Base-by-base conservation (phyloP, 2,888 invertebrate species). In the Dolichopus griseipennis region DNA sequence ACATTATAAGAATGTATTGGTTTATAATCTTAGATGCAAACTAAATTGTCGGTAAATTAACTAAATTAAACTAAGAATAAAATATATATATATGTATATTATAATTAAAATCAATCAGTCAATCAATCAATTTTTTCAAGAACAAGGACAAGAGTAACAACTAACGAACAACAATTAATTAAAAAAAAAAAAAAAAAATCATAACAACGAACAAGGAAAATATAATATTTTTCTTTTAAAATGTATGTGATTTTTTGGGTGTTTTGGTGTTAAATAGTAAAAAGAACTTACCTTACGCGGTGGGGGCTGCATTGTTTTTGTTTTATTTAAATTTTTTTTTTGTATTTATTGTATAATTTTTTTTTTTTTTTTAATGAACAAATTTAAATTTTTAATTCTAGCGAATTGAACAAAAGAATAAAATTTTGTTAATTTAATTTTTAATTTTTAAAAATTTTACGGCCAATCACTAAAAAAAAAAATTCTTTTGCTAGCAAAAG, bases 201-300 rank as follows among this genome's bases (percentile, higher is more conserved):
- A 33, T 66, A 68, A 64, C 65, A 61, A 33, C 18, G 41, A 67
- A 65, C n/a, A 9, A 22, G 22, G 43, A 64, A 61, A 64, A 64
- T 18, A 52, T 9, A 10, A 37, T 10, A 52, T 52, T 52, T 52
- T 52, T n/a, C 18, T 2, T 41, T 41, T 41, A 15, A 15, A 2
- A 41, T 27, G 27, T 27, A 27, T 27, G 34, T 9, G 12, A 37
- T 37, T 52, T 52, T 52, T 52, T n/a, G 52, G 15, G 6, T 7
- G 52, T 6, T 52, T 52, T 18, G 6, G 6, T 18, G 1, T 2
- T 15, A 41, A 67, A 33, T 41, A 10, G 37, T 18, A 21, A 61
- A 67, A 20, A 9, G 66, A 65, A 80, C 86, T 87, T 85, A 91
- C 91, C 90, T 91, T 91, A 83, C 91, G 89, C 79, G 91, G 91